Evolutionary conservation across 2,797 vertebrate species (phyloP), one percentile per base, ranked within the genome.

Genomic region (Alcedo quadribrachys): DNA sequence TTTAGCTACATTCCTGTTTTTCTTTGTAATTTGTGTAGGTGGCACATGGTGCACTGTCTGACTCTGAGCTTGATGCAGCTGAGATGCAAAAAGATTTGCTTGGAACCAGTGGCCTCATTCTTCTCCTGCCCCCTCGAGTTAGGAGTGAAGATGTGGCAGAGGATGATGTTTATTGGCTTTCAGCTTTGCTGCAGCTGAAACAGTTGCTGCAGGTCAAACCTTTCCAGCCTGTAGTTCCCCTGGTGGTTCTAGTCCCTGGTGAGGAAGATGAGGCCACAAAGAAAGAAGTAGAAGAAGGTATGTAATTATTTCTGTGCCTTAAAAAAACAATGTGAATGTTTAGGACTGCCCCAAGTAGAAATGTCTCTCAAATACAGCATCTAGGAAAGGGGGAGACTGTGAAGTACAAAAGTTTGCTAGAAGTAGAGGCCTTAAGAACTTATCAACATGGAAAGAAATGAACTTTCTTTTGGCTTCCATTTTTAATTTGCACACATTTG

Each of bases 171-270:
- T 98, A 98, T 45, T 98, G 99, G 97, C 98, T 99, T 58, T 98
- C 98, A 0, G 98, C 99, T 4, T 88, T 99, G 83, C 97, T 99
- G 51, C 99, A 99, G 96, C 97, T 99, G 79, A 99, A 98, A 90
- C 99, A 99, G 96, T 96, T 99, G 9, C 98, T 99, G 81, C 98
- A 99, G 85, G 98, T 97, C 53, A 98, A 98, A 85, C 97, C 98
- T 68, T 99, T 98, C 97, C 97, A 98, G 50, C 98, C 98, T 3
- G 68, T 98, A 2, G 93, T 99, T 58, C 99, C 99, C 0, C 97
- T 99, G 70, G 98, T 97, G 42, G 93, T 99, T 33, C 97, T 99
- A 16, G 97, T 98, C 3, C 98, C 99, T 0, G 82, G 97, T 67
- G 68, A 89, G 4, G 96, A 96, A 8, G 74, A 82, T 7, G 92